These are phyloP conservation scores for Poecilia velifera DNA, from an alignment of 2,797 vertebrate genomes.

Conservation along the genomic window DNA sequence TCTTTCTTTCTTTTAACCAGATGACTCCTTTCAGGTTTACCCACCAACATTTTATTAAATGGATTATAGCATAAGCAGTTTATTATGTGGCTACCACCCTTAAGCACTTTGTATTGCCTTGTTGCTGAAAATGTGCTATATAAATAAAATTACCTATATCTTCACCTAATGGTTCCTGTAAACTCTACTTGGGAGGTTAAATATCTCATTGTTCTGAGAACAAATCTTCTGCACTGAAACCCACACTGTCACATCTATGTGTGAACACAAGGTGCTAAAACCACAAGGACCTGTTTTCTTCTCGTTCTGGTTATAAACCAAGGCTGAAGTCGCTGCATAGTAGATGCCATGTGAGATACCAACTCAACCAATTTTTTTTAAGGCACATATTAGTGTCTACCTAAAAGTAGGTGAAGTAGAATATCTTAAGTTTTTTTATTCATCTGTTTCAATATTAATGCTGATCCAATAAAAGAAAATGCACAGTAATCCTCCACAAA, in stretches of 20 bases:
- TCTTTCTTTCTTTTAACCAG: not conserved
- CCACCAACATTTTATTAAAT: not conserved
- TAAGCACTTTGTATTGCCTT: no score
- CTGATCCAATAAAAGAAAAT: conserved; percentile 29
- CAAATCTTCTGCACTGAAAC: not conserved
- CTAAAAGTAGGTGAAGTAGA: not conserved
- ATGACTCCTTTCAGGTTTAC: not conserved
- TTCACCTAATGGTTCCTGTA: not conserved
- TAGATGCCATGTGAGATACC: not conserved
- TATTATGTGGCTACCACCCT: not conserved
- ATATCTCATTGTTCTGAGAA: not conserved
- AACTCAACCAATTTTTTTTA: not conserved
- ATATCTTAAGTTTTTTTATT: not conserved
- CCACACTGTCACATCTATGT: not conserved
- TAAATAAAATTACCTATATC: no score
- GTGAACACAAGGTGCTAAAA: not conserved
- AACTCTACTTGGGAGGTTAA: not conserved
- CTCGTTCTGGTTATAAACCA: not conserved
- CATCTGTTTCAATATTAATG: conserved; percentile 39
- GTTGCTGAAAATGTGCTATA: no score
- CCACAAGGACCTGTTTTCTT: not conserved
- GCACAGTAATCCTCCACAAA: conserved; percentile 39
- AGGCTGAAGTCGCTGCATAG: not conserved
- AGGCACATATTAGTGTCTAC: not conserved
- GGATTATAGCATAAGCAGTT: not conserved